phyloP scores from a whole-genome alignment of 1,140 invertebrate species.

The Drosophila sp. region DNA sequence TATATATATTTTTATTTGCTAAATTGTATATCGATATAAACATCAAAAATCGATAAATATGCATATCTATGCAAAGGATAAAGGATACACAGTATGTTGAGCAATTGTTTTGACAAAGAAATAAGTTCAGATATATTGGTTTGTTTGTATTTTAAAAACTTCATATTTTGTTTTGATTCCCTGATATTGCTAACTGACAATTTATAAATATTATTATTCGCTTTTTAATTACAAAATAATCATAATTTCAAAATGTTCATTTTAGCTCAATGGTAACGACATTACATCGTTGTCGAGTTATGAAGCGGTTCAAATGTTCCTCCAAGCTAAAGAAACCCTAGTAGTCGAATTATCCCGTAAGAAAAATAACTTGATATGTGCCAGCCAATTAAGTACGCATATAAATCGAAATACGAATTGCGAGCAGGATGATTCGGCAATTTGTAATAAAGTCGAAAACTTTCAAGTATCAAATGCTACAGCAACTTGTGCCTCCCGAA shows the following conservation, averaged over 20 bases:
- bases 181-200: too few species aligned
- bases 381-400: background rate
- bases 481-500: constrained; percentile 25
- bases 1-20: constrained; percentile 1
- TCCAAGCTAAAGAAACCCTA: constrained; percentile 89
- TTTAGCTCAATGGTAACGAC: constrained; percentile 90
- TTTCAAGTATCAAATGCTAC: constrained; percentile 12
- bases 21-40: background rate
- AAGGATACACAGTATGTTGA: background rate
- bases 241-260: constrained; percentile 13
- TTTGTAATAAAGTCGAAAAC: constrained; percentile 13
- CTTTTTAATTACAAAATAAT: too few species aligned
- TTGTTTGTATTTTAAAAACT: too few species aligned
- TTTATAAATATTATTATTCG: too few species aligned
- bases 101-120: too few species aligned
- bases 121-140: too few species aligned
- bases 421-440: background rate
- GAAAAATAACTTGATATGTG: constrained; percentile 13
- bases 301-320: constrained; percentile 90
- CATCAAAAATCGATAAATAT: background rate
- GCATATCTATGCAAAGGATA: background rate
- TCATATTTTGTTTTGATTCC: too few species aligned
- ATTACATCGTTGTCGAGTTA: constrained; percentile 89
- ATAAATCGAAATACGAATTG: constrained; percentile 1
- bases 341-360: constrained; percentile 89